Evolutionary conservation across 35 echinoderm and acorn worm genomes (phyloP).

Genomic region (Apostichopus japonicus): DNA sequence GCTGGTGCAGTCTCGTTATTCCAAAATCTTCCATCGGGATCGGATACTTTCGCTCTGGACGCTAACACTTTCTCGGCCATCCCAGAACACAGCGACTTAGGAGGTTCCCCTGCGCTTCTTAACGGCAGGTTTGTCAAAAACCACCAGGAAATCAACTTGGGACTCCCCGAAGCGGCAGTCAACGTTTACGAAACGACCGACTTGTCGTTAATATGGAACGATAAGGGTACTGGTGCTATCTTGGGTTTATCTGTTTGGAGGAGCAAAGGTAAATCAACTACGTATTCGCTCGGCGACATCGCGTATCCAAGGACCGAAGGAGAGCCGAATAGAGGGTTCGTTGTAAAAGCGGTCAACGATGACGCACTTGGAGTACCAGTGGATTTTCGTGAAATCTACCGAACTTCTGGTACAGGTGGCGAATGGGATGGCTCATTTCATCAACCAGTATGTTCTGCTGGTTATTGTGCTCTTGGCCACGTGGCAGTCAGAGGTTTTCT

Average conservation of each 20-base stretch:
- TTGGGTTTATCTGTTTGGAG: constrained; percentile 14
- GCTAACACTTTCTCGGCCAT: neutral
- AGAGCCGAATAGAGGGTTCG: neutral
- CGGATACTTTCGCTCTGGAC: neutral
- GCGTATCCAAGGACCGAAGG: neutral
- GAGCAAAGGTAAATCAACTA: neutral
- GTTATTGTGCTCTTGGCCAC: constrained; percentile 4
- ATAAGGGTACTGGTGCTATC: neutral
- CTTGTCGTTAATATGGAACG: constrained; percentile 15
- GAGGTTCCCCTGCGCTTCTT: neutral
- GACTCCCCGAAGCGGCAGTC: neutral
- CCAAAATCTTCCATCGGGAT: neutral
- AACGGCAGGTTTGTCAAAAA: neutral
- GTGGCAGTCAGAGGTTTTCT: neutral
- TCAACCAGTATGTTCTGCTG: neutral
- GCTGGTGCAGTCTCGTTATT: too few species aligned
- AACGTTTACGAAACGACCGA: neutral
- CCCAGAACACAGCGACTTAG: neutral
- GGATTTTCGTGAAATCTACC: neutral
- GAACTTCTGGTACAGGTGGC: neutral
- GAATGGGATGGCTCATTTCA: neutral
- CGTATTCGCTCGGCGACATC: constrained; percentile 30
- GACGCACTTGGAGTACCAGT: neutral
- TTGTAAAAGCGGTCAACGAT: neutral
- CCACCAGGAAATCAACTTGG: neutral